Evolutionary conservation across 2,888 invertebrate genomes (phyloP), one percentile per base, ranked within the genome.

Genomic region (Cyclophora albipunctata): DNA sequence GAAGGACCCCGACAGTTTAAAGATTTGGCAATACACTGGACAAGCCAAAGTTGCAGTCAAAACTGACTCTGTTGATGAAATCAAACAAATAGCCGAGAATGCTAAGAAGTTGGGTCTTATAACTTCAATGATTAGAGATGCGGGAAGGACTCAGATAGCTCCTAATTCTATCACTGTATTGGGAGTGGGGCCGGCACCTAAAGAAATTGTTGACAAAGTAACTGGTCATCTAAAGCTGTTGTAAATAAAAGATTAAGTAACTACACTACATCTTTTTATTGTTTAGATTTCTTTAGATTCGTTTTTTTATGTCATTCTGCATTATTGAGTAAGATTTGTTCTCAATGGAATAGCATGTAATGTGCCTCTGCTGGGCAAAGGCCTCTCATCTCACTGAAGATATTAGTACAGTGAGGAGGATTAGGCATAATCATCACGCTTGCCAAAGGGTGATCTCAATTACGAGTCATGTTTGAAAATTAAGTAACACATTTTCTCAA

Each of bases 81-180:
- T 98, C 61, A 80, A 92, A 59, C 86, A 91, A 56, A 85, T 98
- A 48, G 90, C 92, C 42, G 90, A 90, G 48, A 88, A 91, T 55
- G 97, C 98, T 0, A 92, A 91, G 63, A 84, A 91, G 37, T 73
- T 90, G 53, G 94, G 95, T 37, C 83, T 98, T 0, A 85, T 94
- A 41, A 91, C 93, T 6, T 93, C 93, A 55, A 73, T 96, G 35
- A 93, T 98, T 54, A 89, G 92, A 58, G 98, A 98, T 84, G 98
- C 98, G 3, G 98, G 98, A 2, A 92, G 96, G 61, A 98, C 98
- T 4, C 98, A 98, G 85, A 94, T 98, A 57, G 93, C 94, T 45
- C 91, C 95, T 1, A 97, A 98, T 58, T 94, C 96, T 5, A 91
- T 92, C 67, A 98, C 98, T 51, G 98, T 98, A 2, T 87, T 98